phyloP scores from a whole-genome alignment of 2,797 vertebrate species.

The Pseudomugil gertrudae region DNA sequence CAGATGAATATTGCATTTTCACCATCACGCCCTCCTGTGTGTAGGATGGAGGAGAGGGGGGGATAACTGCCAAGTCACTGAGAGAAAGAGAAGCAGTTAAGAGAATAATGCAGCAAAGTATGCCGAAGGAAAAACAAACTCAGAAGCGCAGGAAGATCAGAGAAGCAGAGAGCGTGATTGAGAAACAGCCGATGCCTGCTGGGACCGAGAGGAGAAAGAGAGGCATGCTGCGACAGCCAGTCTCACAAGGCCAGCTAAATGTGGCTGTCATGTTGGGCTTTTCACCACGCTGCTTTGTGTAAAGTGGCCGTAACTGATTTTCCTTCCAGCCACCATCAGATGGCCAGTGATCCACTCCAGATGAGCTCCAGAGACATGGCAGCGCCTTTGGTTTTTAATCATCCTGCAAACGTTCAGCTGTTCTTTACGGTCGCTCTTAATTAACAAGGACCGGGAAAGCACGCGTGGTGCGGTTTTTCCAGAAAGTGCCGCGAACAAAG shows the following conservation, averaged over 20 bases:
- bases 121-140: conserved; percentile 48
- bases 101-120: conserved; percentile 42
- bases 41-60: conserved; percentile 34
- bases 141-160: conserved; percentile 35
- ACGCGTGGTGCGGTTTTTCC: not conserved
- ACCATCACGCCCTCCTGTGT: conserved; percentile 42
- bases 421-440: conserved; percentile 3
- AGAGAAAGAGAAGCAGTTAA: conserved; percentile 21
- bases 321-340: conserved; percentile 35
- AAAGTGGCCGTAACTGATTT: conserved; percentile 45
- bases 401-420: not conserved
- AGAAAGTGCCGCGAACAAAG: not conserved
- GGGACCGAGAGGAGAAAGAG: conserved; percentile 39
- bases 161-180: conserved; percentile 40
- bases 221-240: conserved; percentile 26
- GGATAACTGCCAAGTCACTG: conserved; percentile 61
- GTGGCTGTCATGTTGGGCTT: conserved; percentile 42
- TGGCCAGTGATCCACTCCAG: conserved; percentile 16
- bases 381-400: conserved; percentile 12
- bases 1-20: conserved; percentile 74
- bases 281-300: conserved; percentile 43
- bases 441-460: not conserved
- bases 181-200: conserved; percentile 45
- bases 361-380: not conserved
- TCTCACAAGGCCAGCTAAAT: conserved; percentile 47